Conservation (phyloP, 2,113 vertebrate species). For the Ptilonorhynchus violaceus region DNA sequence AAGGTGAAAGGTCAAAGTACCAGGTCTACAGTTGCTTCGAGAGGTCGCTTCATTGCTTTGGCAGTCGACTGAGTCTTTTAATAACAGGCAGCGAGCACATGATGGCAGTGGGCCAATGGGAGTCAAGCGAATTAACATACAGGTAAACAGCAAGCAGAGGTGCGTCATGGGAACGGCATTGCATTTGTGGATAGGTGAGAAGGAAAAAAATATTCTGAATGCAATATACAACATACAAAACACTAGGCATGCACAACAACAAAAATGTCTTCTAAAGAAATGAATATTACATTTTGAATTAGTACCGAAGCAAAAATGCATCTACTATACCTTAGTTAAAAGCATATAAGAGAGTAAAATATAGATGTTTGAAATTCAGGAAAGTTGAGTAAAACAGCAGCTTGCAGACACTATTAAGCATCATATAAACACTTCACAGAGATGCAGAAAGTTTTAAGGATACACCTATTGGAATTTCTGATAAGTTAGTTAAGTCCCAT, state of each 20-base stretch:
- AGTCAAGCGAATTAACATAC: conserved; percentile 99
- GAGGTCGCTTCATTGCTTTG: conserved; percentile 99
- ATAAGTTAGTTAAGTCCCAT: conserved; percentile 73
- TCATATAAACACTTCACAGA: conserved; percentile 77
- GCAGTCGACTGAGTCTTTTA: conserved; percentile 99
- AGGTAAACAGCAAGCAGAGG: conserved; percentile 99
- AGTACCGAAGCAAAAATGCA: conserved; percentile 91
- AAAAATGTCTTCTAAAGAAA: conserved; percentile 94
- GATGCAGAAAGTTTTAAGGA: conserved; percentile 72
- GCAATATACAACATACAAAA: conserved; percentile 99
- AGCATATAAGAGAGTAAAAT: conserved; percentile 89
- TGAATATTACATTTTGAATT: conserved; percentile 91
- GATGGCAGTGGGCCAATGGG: conserved; percentile 99
- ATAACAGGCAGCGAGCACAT: conserved; percentile 99
- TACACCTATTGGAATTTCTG: conserved; percentile 69
- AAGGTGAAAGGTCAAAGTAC: conserved; percentile 99
- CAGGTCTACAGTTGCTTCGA: conserved; percentile 99
- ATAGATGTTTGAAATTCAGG: conserved; percentile 87
- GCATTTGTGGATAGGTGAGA: conserved; percentile 99
- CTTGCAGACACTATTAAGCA: conserved; percentile 84
- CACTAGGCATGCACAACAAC: conserved; percentile 99
- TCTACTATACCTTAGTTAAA: conserved; percentile 89
- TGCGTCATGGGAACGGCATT: conserved; percentile 99
- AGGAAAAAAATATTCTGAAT: conserved; percentile 99
- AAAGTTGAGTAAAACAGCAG: conserved; percentile 85